A percentile compares a stretch with the other conserved stretches of the same genome.
These are phyloP conservation scores for Halictus ligatus DNA, from an alignment of 2,888 invertebrate species.

Conservation along the genomic window DNA sequence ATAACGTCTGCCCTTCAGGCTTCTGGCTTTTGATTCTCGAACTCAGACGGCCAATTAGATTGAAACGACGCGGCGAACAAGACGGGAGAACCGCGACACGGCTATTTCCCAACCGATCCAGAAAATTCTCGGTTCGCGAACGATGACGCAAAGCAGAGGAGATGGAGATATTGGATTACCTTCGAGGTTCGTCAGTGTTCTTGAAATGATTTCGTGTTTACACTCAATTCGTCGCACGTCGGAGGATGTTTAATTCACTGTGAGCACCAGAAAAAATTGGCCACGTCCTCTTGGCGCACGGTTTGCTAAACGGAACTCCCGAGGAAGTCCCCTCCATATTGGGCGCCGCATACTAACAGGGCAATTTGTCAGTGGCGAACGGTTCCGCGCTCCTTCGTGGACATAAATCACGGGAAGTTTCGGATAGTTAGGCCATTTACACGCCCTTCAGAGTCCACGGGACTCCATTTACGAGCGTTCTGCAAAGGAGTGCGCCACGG, in stretches of 20 bases:
- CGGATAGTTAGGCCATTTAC: constrained; percentile 68
- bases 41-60: constrained; percentile 57
- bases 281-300: neutral
- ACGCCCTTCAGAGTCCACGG: constrained; percentile 72
- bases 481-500: constrained; percentile 38
- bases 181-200: neutral
- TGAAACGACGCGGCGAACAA: constrained; percentile 23
- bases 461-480: constrained; percentile 57
- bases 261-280: constrained; percentile 9
- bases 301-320: neutral
- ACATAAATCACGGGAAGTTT: constrained; percentile 75
- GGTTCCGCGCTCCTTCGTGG: constrained; percentile 60
- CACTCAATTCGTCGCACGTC: neutral
- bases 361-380: constrained; percentile 77
- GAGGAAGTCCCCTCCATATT: constrained; percentile 14
- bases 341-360: constrained; percentile 48
- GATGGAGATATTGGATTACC: neutral
- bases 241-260: neutral
- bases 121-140: neutral
- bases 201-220: neutral
- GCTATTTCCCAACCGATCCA: neutral
- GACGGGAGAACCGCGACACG: no score
- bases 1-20: constrained; percentile 64
- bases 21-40: constrained; percentile 54
- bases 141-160: neutral